Evolutionary conservation across 2,113 vertebrate species (phyloP), one percentile per base, ranked within the genome.

Genomic region (Melospiza melodia): DNA sequence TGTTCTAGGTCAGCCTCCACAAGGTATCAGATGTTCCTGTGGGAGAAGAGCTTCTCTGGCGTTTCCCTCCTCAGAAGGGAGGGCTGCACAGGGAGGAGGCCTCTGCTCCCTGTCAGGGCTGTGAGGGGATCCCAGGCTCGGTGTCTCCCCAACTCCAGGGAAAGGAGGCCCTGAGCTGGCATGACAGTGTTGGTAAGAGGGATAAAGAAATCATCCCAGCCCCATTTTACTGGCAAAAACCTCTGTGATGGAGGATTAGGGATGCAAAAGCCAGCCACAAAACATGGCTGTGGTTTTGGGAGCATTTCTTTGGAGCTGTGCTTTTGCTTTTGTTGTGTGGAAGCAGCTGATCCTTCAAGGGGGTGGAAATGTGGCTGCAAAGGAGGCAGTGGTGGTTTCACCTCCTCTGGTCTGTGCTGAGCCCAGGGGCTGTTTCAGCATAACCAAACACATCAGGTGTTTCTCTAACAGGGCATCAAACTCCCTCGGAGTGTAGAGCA

Each of bases 121-220:
- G 17, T 9, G 58, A 28, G 41, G 24, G 22, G 24, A 10, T 14
- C 25, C 21, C 0, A 3, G 57, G 58, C 12, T 31, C 0, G 0
- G 51, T 3, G 4, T 13, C 19, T 66, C 39, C 2, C 2, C 3
- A 20, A 11, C 15, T 54, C 28, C 2, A 5, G 52, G 73, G 16
- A 44, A 23, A 62, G 27, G 15, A 59, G 5, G 12, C 27, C 18
- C 54, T 48, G 10, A 55, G 48, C 54, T 73, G 87, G 33, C 27
- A 39, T 0, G 2, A 11, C 12, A 7, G 0, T 20, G 33, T 59
- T 2, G 3, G 20, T 58, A 37, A 55, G 17, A 54, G 49, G 28
- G 5, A 15, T 15, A 22, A 24, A 41, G 9, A 66, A 77, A 27
- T 37, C 0, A 19, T 8, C 83, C 24, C 11, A 22, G 58, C 27